A percentile compares a stretch with the other conserved stretches of the same genome.
Evolutionary conservation across 2,797 vertebrate species (phyloP).

Genomic region (Poeciliopsis infans): DNA sequence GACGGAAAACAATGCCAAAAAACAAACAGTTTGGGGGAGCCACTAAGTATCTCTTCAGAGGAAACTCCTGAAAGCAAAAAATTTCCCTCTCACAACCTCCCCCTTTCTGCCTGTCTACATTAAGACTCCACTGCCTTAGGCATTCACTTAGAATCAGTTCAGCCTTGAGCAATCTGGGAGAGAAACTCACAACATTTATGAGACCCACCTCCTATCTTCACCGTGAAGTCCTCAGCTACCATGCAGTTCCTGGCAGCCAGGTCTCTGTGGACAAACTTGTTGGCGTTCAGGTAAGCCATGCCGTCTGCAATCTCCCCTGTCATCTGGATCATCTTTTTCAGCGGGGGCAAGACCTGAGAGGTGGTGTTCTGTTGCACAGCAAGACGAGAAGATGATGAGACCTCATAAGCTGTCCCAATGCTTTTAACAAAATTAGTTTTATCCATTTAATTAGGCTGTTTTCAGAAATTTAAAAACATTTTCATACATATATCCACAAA

Average conservation of each 20-base stretch:
- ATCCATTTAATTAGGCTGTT: neutral
- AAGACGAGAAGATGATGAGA: conserved; percentile 5
- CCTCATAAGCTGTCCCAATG: neutral
- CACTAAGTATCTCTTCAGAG: conserved; percentile 54
- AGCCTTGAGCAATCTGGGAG: conserved; percentile 19
- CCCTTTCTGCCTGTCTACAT: conserved; percentile 51
- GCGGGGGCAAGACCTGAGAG: conserved; percentile 86
- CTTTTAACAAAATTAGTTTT: neutral
- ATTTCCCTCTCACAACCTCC: conserved; percentile 48
- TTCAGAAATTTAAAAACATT: neutral
- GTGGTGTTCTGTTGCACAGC: conserved; percentile 83
- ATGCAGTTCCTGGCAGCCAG: conserved; percentile 98
- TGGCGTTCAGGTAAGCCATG: conserved; percentile 99
- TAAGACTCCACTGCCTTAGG: conserved; percentile 31
- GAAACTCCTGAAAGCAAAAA: conserved; percentile 50
- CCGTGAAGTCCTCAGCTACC: conserved; percentile 97
- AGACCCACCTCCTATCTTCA: conserved; percentile 95
- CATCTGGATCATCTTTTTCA: conserved; percentile 99
- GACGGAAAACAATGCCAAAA: conserved; percentile 36
- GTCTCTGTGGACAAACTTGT: conserved; percentile 98
- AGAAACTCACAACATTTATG: conserved; percentile 38
- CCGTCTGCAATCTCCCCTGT: conserved; percentile 97
- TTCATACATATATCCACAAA: neutral
- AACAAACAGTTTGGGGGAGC: conserved; percentile 42
- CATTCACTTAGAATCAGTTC: conserved; percentile 35